Conservation (phyloP, 2,797 vertebrate species). For the Sebastolobus altivelis region DNA sequence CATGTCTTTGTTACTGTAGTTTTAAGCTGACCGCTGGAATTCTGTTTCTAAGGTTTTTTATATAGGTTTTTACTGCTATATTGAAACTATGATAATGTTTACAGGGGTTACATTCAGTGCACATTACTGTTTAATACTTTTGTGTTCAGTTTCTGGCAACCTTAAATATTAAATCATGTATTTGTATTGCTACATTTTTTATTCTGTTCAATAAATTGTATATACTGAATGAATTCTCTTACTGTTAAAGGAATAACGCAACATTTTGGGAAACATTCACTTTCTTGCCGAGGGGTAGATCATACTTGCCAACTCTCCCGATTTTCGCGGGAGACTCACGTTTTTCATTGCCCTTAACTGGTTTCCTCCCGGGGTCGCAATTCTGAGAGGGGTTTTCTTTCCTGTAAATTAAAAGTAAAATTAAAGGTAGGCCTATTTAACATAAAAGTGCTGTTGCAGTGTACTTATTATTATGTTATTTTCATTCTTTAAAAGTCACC, state of each 20-base stretch:
- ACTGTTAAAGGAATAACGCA: neutral
- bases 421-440: too few relatives aligned
- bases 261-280: neutral
- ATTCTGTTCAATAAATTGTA: conserved; percentile 33
- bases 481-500: too few relatives aligned
- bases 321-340: too few relatives aligned
- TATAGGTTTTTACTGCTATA: neutral
- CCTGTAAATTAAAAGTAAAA: too few relatives aligned
- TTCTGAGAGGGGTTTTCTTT: too few relatives aligned
- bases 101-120: conserved; percentile 7
- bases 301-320: too few relatives aligned
- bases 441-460: too few relatives aligned
- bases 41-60: neutral
- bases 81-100: conserved; percentile 30
- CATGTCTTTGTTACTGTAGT: conserved; percentile 23
- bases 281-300: neutral
- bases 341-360: too few relatives aligned
- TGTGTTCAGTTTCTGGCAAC: neutral
- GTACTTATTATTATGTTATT: too few relatives aligned
- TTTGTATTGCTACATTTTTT: conserved; percentile 6
- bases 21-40: neutral
- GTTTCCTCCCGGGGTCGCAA: too few relatives aligned
- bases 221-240: neutral
- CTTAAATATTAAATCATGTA: neutral
- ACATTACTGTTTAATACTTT: conserved; percentile 1